phyloP scores from a whole-genome alignment of 1,140 invertebrate genomes.

The Delia radicum region DNA sequence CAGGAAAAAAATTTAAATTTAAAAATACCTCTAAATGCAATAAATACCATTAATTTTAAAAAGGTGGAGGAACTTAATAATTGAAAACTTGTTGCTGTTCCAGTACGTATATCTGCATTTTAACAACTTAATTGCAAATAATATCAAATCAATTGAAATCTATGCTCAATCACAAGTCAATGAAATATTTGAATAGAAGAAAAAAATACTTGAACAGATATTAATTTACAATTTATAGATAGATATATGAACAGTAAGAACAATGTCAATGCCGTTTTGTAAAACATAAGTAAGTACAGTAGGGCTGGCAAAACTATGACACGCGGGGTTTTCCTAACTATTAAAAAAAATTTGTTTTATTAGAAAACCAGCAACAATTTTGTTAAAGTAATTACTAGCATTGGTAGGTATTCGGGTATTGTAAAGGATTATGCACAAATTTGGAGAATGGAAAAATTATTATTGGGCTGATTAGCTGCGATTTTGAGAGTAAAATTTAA shows the following conservation, averaged over 20 bases:
- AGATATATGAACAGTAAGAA: neutral
- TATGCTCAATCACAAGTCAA: neutral
- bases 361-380: too few species aligned
- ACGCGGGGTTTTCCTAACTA: too few species aligned
- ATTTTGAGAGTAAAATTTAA: too few species aligned
- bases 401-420: too few species aligned
- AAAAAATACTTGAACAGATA: neutral
- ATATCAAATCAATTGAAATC: neutral
- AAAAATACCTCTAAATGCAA: neutral
- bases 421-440: too few species aligned
- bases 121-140: neutral
- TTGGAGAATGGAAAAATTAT: too few species aligned
- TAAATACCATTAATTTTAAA: neutral
- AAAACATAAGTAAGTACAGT: too few species aligned
- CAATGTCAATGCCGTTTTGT: conserved; percentile 13
- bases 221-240: neutral
- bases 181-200: neutral
- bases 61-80: neutral
- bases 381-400: too few species aligned
- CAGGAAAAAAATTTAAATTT: neutral
- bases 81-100: neutral
- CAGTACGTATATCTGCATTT: too few species aligned
- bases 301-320: neutral
- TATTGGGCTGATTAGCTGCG: too few species aligned
- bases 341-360: too few species aligned